Evolutionary conservation across 1,140 invertebrate genomes (phyloP).

Genomic region (Chionoecetes opilio): DNA sequence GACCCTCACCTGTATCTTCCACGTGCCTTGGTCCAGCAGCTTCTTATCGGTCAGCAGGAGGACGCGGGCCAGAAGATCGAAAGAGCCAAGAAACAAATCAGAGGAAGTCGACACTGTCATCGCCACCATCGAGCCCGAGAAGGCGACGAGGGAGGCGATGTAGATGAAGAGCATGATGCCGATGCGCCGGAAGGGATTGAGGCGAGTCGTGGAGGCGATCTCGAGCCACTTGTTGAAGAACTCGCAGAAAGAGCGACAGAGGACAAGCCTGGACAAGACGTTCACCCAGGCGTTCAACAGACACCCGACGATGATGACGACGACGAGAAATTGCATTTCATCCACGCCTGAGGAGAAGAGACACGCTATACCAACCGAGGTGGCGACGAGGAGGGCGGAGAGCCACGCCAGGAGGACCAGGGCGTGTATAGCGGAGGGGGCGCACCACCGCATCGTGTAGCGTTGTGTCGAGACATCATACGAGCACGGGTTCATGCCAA

Average conservation of each 20-base stretch:
- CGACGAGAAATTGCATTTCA: slow-evolving; percentile 43
- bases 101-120: neutral
- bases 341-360: neutral
- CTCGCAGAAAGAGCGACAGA: neutral
- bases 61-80: slow-evolving; percentile 47
- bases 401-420: slow-evolving; percentile 33
- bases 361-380: neutral
- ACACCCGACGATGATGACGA: slow-evolving; percentile 66
- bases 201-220: neutral
- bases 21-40: neutral
- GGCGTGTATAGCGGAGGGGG: slow-evolving; percentile 12
- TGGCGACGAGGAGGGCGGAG: slow-evolving; percentile 37
- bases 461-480: neutral
- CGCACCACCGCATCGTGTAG: slow-evolving; percentile 32
- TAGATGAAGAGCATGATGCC: neutral
- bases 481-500: slow-evolving; percentile 47
- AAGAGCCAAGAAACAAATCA: neutral
- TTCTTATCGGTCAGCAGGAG: slow-evolving; percentile 49
- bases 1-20: neutral
- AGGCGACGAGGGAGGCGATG: slow-evolving; percentile 49
- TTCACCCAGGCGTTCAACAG: slow-evolving; percentile 72
- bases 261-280: neutral
- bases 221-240: slow-evolving; percentile 52
- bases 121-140: neutral
- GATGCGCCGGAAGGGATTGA: slow-evolving; percentile 38